Base-by-base conservation (phyloP, 1,140 invertebrate genomes). In the Pararge aegeria region DNA sequence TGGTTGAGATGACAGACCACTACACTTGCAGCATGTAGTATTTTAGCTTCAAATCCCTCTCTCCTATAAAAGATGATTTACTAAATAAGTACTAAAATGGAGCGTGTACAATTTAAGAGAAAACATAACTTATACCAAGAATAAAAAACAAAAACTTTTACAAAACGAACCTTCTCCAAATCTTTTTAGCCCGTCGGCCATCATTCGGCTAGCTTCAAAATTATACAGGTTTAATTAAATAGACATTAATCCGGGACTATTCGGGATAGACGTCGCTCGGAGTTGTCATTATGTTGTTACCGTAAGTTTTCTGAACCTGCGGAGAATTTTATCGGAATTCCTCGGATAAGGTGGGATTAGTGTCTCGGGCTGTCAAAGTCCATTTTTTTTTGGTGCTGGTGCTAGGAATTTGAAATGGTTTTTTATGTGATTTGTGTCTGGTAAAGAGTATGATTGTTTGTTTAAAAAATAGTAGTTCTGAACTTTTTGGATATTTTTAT, bases 201-300 rank as follows among this genome's bases (percentile, higher is more conserved):
- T 37, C 40, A 37, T 44, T 52, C 30, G 49, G 29, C 5, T 19
- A 54, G 70, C 58, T 73, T 78, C 73, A 80, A 85, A 89, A 84
- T 87, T 81, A 89, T 83, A 83, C 70, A 80, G 77, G 74, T 87
- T 87, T 87, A 89, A 89, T 89, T 84, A 89, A 84, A 86, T 86
- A 70, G 81, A 87, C 81, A 87, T 87, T 87, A 87, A 86, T 89
- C 76, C 81, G 52, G 61, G 70, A 76, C 73, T 79, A 75, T 79
- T 78, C 63, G 70, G 75, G 71, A 70, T 75, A 79, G 73, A 74
- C 69, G 72, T 75, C 72, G 64, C 72, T 61, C 76, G 71, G 60
- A 66, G 62, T 65, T 54, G 76, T 88, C 82, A 86, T 89, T 89
- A 89, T 79, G 75, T 82, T 75, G 78, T 86, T 87, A 80, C 66